Evolutionary conservation across 2,888 invertebrate species (phyloP).

Genomic region (Oxycera nigricornis): DNA sequence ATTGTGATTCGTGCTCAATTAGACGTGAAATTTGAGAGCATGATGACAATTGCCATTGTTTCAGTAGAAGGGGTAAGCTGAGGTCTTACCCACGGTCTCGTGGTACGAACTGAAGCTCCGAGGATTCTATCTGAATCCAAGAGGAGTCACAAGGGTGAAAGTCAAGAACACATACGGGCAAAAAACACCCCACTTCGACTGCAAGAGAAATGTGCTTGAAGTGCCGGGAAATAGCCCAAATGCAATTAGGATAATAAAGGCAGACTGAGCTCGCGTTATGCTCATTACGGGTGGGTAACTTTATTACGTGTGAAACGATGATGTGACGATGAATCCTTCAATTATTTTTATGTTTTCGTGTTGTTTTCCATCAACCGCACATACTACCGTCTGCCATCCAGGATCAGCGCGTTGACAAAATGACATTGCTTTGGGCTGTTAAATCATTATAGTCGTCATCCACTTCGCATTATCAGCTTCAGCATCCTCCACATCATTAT

Average conservation of each 20-base stretch:
- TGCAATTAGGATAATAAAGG: constrained; percentile 47
- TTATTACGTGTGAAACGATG: constrained; percentile 43
- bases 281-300: constrained; percentile 45
- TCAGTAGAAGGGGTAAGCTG: neutral
- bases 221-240: constrained; percentile 46
- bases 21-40: constrained; percentile 44
- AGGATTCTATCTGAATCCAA: neutral
- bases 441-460: constrained; percentile 22
- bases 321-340: constrained; percentile 36
- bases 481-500: neutral
- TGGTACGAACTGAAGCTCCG: neutral
- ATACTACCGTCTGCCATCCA: neutral
- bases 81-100: neutral
- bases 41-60: constrained; percentile 30
- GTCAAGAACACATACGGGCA: neutral
- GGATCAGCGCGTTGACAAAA: constrained; percentile 14
- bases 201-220: constrained; percentile 34
- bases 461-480: neutral
- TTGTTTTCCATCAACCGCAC: neutral
- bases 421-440: constrained; percentile 35
- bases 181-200: neutral
- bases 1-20: constrained; percentile 46
- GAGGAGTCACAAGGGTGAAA: neutral
- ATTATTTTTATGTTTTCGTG: constrained; percentile 31
- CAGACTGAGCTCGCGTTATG: constrained; percentile 44